Conservation (phyloP, 1,140 invertebrate genomes). For the Aphelenchoides avenae region DNA sequence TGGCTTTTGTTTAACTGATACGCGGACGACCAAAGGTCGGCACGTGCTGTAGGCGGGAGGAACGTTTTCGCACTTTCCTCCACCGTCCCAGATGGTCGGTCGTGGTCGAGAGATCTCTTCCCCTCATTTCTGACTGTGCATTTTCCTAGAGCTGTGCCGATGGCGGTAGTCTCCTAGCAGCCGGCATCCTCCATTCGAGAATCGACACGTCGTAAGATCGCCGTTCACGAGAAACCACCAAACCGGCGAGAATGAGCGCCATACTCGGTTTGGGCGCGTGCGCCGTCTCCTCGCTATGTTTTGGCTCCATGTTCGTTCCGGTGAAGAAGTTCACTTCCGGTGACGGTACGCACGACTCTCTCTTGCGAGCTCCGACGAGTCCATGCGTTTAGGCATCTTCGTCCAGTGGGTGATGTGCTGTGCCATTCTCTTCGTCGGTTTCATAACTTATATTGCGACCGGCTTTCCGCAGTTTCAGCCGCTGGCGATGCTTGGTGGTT, state of each 20-base stretch:
- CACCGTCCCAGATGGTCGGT: no score
- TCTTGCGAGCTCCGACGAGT: neutral
- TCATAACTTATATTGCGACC: constrained; percentile 10
- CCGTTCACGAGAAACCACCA: no score
- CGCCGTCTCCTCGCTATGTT: constrained; percentile 38
- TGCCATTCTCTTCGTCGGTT: constrained; percentile 25
- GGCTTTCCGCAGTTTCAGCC: constrained; percentile 42
- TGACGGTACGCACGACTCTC: constrained; percentile 21
- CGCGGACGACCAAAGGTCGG: no score
- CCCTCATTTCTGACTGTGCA: no score
- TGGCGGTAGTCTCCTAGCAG: no score
- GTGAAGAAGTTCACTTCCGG: constrained; percentile 32
- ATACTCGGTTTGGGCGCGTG: constrained; percentile 35
- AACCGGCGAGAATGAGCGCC: constrained; percentile 13
- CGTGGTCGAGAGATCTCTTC: no score
- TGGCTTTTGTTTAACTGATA: no score
- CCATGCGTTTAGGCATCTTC: constrained; percentile 24
- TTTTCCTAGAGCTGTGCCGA: no score
- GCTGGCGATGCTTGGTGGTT: constrained; percentile 40
- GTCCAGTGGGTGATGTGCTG: constrained; percentile 42
- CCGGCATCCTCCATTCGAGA: no score
- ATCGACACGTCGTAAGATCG: no score
- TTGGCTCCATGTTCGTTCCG: constrained; percentile 46
- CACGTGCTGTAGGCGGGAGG: no score
- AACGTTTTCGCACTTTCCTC: no score